A percentile compares a stretch with the other conserved stretches of the same genome.
Conservation (phyloP, 2,888 invertebrate genomes). For the Apoderus coryli region DNA sequence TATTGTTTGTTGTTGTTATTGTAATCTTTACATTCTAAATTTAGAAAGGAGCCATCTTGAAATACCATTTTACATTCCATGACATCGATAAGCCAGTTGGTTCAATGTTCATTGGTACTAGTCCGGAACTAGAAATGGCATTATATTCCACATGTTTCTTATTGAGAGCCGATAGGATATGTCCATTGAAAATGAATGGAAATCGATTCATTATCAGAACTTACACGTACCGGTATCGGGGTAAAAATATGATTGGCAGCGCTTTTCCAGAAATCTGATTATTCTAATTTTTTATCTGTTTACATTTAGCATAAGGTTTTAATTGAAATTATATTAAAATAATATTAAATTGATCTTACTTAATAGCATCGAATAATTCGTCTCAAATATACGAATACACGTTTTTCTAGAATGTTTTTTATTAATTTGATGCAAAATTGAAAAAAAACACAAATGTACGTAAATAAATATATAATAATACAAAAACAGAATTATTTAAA, state of each 20-base stretch:
- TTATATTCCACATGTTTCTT: slow-evolving; percentile 79
- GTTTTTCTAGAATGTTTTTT: too few relatives aligned
- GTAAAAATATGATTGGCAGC: slow-evolving; percentile 66
- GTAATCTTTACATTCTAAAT: too few relatives aligned
- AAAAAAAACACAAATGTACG: too few relatives aligned
- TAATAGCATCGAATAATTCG: too few relatives aligned
- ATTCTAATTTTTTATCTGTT: neutral
- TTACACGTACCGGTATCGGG: slow-evolving; percentile 52
- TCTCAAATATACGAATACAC: too few relatives aligned
- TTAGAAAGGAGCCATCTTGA: slow-evolving; percentile 67
- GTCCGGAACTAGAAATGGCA: slow-evolving; percentile 84
- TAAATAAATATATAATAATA: too few relatives aligned
- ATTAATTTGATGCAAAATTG: too few relatives aligned
- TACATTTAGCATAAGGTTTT: neutral
- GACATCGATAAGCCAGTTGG: slow-evolving; percentile 63
- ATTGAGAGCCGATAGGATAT: slow-evolving; percentile 55
- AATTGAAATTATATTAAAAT: slow-evolving; percentile 1
- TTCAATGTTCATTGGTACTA: slow-evolving; percentile 68
- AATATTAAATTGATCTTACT: too few relatives aligned
- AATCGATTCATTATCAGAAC: slow-evolving; percentile 60
- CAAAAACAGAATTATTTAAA: too few relatives aligned
- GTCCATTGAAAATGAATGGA: slow-evolving; percentile 57
- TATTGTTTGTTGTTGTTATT: too few relatives aligned
- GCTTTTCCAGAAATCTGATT: slow-evolving; percentile 65
- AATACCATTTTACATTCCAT: slow-evolving; percentile 56